These are phyloP conservation scores for Harpalus rufipes DNA, from an alignment of 2,888 invertebrate species.

Conservation along the genomic window DNA sequence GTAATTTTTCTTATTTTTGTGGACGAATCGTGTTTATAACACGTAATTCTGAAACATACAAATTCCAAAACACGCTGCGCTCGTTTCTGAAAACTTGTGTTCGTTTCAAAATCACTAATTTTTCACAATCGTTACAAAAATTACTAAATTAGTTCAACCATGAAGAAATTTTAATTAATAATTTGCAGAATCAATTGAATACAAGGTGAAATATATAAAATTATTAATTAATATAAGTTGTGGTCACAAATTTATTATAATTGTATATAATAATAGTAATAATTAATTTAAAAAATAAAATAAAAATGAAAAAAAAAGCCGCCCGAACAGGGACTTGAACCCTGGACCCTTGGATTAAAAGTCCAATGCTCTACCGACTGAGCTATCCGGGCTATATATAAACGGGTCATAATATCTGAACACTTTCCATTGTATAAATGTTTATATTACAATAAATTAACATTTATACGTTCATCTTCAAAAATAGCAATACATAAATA, in stretches of 20 bases:
- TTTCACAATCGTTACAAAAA: too few species aligned
- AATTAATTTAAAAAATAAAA: neutral
- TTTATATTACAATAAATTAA: neutral
- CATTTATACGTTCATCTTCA: neutral
- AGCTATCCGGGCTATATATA: slow-evolving; percentile 82
- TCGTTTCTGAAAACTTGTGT: too few species aligned
- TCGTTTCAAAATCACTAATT: too few species aligned
- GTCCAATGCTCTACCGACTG: slow-evolving; percentile 88
- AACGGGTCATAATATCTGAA: slow-evolving; percentile 17
- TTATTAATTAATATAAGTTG: slow-evolving; percentile 1
- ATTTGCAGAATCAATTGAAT: neutral
- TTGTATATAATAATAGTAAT: neutral
- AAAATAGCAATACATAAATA: neutral
- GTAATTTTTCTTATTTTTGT: too few species aligned
- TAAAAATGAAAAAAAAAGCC: slow-evolving; percentile 71
- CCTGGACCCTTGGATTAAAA: slow-evolving; percentile 89
- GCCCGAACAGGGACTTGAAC: slow-evolving; percentile 88
- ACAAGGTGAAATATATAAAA: neutral
- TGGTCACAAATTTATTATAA: slow-evolving; percentile 76
- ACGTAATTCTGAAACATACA: too few species aligned
- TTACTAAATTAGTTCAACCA: neutral
- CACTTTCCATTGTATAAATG: neutral
- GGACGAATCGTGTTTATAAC: too few species aligned
- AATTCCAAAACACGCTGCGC: too few species aligned
- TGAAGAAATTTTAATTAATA: neutral